Base-by-base conservation (phyloP, 2,113 vertebrate species). In the Anarhynchus alexandrinus region DNA sequence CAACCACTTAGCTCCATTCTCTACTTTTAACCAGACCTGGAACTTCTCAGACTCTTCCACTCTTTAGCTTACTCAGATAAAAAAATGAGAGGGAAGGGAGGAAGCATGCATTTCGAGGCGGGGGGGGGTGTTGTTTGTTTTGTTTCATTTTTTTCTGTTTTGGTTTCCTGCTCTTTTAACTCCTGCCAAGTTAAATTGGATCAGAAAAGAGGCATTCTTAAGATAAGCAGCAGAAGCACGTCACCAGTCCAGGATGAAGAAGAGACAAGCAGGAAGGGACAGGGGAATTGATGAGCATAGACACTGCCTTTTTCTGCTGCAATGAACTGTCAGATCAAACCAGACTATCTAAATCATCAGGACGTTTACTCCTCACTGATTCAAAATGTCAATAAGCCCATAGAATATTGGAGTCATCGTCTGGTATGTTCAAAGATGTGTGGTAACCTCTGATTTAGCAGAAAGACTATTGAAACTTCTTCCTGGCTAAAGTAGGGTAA, bases 341-440 rank as follows among this genome's bases (percentile, higher is more conserved):
- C 38, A 72, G 72, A 67, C 30, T 47, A 73, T 32, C 61, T 43
- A 67, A 74, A 62, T 67, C 19, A 65, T 57, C 3, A 14, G 12
- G 11, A 91, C 26, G 51, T 32, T 36, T 57, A 86, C 12, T 79
- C 70, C 20, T 62, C n/a, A 62, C 4, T 0, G n/a, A 67, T 71
- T 38, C 6, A 6, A 52, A 38, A 79, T 14, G 22, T 47, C 47
- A 69, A 1, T 40, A 90, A 84, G 49, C 11, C 38, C 47, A 51
- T 0, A 55, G 38, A 76, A 76, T 40, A 94, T 0, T 13, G 11
- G 15, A 84, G 54, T 26, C 54, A 49, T 64, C 2, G 1, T 34
- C 21, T 30, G 20, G 8, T 64, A 61, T 4, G 13, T 64, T 64
- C 52, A 47, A 62, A 86, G 42, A 77, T 12, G 16, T 3, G 27